These are phyloP conservation scores for Olivierus martensii DNA, from an alignment of 1,140 invertebrate genomes.

Conservation along the genomic window DNA sequence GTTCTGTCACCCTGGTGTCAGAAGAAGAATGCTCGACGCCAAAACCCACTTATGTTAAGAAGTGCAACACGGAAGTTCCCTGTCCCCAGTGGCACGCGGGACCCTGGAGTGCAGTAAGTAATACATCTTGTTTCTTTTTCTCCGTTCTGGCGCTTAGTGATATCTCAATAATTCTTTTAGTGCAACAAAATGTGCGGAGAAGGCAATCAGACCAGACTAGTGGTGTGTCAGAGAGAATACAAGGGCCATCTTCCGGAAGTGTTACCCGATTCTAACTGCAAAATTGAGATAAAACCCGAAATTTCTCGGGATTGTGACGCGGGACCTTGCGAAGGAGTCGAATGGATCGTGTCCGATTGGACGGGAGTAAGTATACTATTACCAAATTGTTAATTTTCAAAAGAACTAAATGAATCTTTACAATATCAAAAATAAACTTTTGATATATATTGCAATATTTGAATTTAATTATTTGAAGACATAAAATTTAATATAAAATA, in stretches of 20 bases:
- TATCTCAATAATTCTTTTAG: too few relatives aligned
- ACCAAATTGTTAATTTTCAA: not conserved
- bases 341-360: slow-evolving; percentile 81
- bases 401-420: too few relatives aligned
- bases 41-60: slow-evolving; percentile 50
- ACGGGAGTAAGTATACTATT: slow-evolving; percentile 50
- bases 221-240: slow-evolving; percentile 57
- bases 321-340: slow-evolving; percentile 78
- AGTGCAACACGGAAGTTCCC: slow-evolving; percentile 55
- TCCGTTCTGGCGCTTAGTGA: too few relatives aligned
- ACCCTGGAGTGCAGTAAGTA: slow-evolving; percentile 67
- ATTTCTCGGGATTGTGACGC: slow-evolving; percentile 51
- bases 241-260: slow-evolving; percentile 39
- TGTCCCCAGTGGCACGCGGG: slow-evolving; percentile 73
- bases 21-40: slow-evolving; percentile 58
- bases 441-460: too few relatives aligned
- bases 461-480: too few relatives aligned
- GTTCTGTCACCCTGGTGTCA: slow-evolving; percentile 47
- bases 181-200: slow-evolving; percentile 78
- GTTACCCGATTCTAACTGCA: slow-evolving; percentile 53
- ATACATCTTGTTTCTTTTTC: too few relatives aligned
- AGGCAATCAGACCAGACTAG: slow-evolving; percentile 39
- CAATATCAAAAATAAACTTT: too few relatives aligned
- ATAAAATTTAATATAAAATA: too few relatives aligned
- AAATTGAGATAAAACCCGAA: slow-evolving; percentile 46